Evolutionary conservation across 2,888 invertebrate genomes (phyloP).

Genomic region (Tribolium freemani): DNA sequence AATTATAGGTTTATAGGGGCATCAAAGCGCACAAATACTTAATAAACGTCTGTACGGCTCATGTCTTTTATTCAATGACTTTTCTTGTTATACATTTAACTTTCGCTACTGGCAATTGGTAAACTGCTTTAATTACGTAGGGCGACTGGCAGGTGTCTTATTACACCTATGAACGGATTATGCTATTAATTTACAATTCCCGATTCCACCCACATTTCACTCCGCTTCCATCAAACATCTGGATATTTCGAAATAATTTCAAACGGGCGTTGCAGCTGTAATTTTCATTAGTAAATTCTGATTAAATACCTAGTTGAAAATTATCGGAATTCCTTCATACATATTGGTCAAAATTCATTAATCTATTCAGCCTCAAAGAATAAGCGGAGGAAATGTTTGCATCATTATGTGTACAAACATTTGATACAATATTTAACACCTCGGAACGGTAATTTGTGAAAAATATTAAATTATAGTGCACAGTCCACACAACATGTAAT

Average conservation of each 20-base stretch:
- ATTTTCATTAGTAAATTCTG: background rate
- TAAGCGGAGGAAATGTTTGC: background rate
- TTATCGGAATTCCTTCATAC: background rate
- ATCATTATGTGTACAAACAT: background rate
- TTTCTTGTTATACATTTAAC: constrained; percentile 1
- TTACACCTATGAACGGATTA: constrained; percentile 25
- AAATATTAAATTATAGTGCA: constrained; percentile 23
- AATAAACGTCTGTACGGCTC: constrained; percentile 25
- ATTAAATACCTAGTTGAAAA: background rate
- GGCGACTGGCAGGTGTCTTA: constrained; percentile 32
- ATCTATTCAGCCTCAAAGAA: background rate
- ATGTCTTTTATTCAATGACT: constrained; percentile 20
- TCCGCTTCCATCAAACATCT: background rate
- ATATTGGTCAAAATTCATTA: background rate
- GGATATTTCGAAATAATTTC: background rate
- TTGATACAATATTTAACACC: constrained; percentile 3
- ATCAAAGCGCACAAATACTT: constrained; percentile 38
- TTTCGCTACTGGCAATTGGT: constrained; percentile 32
- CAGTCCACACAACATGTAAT: constrained; percentile 17
- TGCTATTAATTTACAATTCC: background rate
- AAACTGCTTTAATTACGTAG: constrained; percentile 31
- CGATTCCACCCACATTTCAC: constrained; percentile 18
- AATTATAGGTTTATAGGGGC: constrained; percentile 36
- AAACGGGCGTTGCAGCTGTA: background rate
- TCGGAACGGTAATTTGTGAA: constrained; percentile 21